Percentiles rank a stretch among this genome's conserved stretches.
phyloP scores from a whole-genome alignment of 2,888 invertebrate species.

The Drosophila basisetae region DNA sequence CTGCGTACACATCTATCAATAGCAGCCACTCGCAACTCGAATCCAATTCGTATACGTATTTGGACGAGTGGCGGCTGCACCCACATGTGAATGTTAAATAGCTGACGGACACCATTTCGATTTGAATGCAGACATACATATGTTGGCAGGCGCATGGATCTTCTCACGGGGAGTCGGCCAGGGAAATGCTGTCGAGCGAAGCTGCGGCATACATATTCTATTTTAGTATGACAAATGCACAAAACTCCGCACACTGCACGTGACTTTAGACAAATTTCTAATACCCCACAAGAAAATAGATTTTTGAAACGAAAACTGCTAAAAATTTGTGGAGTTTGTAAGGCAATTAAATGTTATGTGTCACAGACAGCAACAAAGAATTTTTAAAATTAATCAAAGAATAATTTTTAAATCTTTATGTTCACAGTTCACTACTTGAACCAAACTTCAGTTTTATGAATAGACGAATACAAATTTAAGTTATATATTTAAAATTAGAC shows the following conservation, averaged over 20 bases:
- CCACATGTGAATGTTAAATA: conserved; percentile 36
- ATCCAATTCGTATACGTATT: background rate
- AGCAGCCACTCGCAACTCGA: conserved; percentile 47
- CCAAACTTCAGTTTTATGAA: background rate
- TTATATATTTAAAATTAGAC: background rate
- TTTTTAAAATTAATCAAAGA: too few relatives aligned
- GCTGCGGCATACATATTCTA: conserved; percentile 45
- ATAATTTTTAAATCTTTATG: background rate
- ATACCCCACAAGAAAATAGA: conserved; percentile 1
- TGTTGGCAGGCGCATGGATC: conserved; percentile 35
- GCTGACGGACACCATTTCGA: conserved; percentile 51
- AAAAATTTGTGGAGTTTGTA: background rate
- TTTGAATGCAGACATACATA: conserved; percentile 41
- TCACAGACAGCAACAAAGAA: background rate
- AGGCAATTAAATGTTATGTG: background rate
- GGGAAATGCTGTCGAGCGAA: background rate
- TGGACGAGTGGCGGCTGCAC: conserved; percentile 20
- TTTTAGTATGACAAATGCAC: conserved; percentile 59
- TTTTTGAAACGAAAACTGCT: background rate
- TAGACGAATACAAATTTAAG: background rate
- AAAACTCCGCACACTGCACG: conserved; percentile 52
- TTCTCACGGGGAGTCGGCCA: conserved; percentile 7
- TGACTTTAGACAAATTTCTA: conserved; percentile 58
- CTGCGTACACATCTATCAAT: conserved; percentile 69
- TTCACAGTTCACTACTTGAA: background rate